Base-by-base conservation (phyloP, 2,113 vertebrate genomes). In the Tylochromis polylepis region DNA sequence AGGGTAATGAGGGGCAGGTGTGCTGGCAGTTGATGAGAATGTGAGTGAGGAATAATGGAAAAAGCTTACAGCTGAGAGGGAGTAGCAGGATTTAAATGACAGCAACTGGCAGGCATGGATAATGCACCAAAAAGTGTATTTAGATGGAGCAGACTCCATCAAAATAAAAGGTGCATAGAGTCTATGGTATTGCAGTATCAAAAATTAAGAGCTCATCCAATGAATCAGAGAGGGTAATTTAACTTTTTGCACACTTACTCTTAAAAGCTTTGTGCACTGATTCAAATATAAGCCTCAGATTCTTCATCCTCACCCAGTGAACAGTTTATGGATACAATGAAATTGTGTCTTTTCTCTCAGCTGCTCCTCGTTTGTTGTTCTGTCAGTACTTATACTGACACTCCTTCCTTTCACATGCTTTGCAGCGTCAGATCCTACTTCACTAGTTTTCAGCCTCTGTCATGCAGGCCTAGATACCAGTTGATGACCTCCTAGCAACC, bases 151-250 rank as follows among this genome's bases (percentile, higher is more conserved):
- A 36, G 43, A 49, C 3, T 5, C 16, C 31, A 3, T 36, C 43
- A 60, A 27, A 84, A 62, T 70, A 87, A 79, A 72, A 51, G 16
- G 4, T 9, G 4, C 16, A 3, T 81, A 78, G 22, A 43, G 36
- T 29, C 41, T 80, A 10, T 77, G 11, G 67, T 57, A 62, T 75
- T 59, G 16, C n/a, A 43, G 53, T 53, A 81, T 67, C 11, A 84
- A 84, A 87, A 80, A 75, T 77, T 75, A 11, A 65, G 55, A 46
- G 85, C 65, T 88, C 34, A 88, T 56, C 81, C 60, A 80, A 43
- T 79, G 36, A 84, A 84, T 60, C 67, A 53, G 20, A 78, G 8
- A 79, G 34, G 22, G 57, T 88, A 24, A 81, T 86, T 81, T 10
- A 53, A 79, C 43, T 59, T 79, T 72, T 72, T 86, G 18, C 51